Percentiles rank a stretch among this genome's conserved stretches.
phyloP scores from a whole-genome alignment of 2,797 vertebrate species.

The Odontamblyopus rebecca region DNA sequence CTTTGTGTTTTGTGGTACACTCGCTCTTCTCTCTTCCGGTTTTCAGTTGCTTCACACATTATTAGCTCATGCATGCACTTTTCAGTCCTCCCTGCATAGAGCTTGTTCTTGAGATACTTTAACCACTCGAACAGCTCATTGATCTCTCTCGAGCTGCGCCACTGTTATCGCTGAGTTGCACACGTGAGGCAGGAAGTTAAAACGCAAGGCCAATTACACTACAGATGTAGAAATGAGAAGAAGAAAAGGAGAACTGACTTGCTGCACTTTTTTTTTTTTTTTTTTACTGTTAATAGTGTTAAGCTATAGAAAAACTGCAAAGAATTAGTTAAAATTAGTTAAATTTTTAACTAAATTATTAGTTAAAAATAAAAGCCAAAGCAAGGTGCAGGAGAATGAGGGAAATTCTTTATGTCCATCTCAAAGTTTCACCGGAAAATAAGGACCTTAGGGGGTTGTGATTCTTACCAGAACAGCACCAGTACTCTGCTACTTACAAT shows the following conservation, averaged over 20 bases:
- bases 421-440: constrained; percentile 52
- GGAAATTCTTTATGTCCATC: constrained; percentile 67
- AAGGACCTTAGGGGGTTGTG: constrained; percentile 48
- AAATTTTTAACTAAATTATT: no score
- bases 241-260: constrained; percentile 8
- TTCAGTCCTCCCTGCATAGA: constrained; percentile 40
- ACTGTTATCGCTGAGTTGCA: constrained; percentile 24
- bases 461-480: constrained; percentile 16
- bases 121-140: constrained; percentile 14
- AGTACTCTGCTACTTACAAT: neutral
- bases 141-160: constrained; percentile 12
- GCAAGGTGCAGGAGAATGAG: constrained; percentile 48
- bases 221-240: constrained; percentile 14
- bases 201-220: neutral
- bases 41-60: constrained; percentile 56
- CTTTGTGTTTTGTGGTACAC: constrained; percentile 32
- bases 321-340: neutral
- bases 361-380: constrained; percentile 10
- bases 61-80: constrained; percentile 27
- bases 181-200: constrained; percentile 21
- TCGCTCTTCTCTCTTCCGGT: constrained; percentile 60
- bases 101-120: constrained; percentile 36
- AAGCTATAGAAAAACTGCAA: neutral
- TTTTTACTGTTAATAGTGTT: neutral
- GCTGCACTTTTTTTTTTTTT: neutral